Base-by-base conservation (phyloP, 2,797 vertebrate genomes). In the Oophaga sylvatica region DNA sequence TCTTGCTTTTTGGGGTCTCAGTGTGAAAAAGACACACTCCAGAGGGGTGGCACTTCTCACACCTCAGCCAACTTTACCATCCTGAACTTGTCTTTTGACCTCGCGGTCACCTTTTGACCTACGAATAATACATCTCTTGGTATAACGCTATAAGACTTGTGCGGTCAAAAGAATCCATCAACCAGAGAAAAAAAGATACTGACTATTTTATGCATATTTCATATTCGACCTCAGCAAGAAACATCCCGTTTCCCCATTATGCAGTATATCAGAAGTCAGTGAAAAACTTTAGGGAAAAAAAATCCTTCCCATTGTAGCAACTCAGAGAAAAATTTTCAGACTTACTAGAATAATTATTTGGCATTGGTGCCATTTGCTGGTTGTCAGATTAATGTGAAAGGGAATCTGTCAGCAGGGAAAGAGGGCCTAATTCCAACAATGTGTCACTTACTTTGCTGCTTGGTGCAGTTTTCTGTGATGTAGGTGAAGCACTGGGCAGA, bases 61-160 rank as follows among this genome's bases (percentile, higher is more conserved):
- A 86, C 88, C 73, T 83, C 56, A 48, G 29, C 29, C 53, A 62
- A 22, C 53, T 57, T 83, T 70, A 79, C 12, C 63, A 65, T 71
- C 15, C 56, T 89, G 88, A 86, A 89, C 88, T 86, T 89, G 88
- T 86, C 62, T 62, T 83, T 86, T 89, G 84, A 89, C 88, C 88
- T 82, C 31, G 53, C 57, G 56, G 26, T 83, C 75, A 89, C 82
- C 88, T 78, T 82, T 65, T 89, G 84, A 83, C 73, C 80, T 86
- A 13, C 8, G 20, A 16, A 16, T 3, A 85, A 20, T 26, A 20
- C 22, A 5, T 77, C 48, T 56, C 22, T 16, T 53, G 13, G 22
- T 45, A 56, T 56, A 56, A 56, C 4, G 12, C 73, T 53, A 48
- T n/a, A 48, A 12, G 71, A 11, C 31, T 19, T 3, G 5, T 68